Percentiles rank a stretch among this genome's conserved stretches.
Conservation (phyloP, 2,113 vertebrate species). For the Mormyrus lacerda region DNA sequence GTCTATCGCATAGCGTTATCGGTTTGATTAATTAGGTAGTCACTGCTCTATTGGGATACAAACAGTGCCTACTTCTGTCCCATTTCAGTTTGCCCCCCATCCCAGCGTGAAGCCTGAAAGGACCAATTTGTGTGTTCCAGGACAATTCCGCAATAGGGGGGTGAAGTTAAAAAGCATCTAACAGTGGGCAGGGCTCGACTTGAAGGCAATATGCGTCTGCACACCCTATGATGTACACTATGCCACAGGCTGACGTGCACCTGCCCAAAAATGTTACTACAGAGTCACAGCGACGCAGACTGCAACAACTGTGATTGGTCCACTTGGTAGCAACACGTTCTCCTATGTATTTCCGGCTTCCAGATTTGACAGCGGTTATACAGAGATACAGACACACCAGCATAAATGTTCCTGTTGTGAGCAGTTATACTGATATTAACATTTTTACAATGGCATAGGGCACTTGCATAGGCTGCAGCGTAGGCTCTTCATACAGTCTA, state of each 20-base stretch:
- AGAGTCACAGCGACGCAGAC: not conserved
- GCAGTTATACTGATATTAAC: not conserved
- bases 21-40: conserved; percentile 33
- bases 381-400: not conserved
- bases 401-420: not conserved
- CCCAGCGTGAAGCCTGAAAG: conserved; percentile 54
- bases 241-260: conserved; percentile 50
- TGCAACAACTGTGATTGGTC: not conserved
- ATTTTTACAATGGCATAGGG: not conserved
- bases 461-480: not conserved
- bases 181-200: conserved; percentile 45
- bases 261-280: conserved; percentile 32
- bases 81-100: conserved; percentile 47
- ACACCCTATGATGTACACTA: conserved; percentile 31
- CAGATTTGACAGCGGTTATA: not conserved
- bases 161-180: conserved; percentile 38
- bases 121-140: conserved; percentile 65
- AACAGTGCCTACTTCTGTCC: conserved; percentile 37
- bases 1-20: not conserved
- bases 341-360: not conserved
- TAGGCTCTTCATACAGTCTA: not conserved
- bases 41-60: conserved; percentile 20
- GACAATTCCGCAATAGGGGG: conserved; percentile 47
- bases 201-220: conserved; percentile 47
- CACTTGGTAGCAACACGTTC: not conserved